These are phyloP conservation scores for Caenorhabditis tropicalis DNA, from an alignment of 1,140 invertebrate genomes.

Conservation along the genomic window DNA sequence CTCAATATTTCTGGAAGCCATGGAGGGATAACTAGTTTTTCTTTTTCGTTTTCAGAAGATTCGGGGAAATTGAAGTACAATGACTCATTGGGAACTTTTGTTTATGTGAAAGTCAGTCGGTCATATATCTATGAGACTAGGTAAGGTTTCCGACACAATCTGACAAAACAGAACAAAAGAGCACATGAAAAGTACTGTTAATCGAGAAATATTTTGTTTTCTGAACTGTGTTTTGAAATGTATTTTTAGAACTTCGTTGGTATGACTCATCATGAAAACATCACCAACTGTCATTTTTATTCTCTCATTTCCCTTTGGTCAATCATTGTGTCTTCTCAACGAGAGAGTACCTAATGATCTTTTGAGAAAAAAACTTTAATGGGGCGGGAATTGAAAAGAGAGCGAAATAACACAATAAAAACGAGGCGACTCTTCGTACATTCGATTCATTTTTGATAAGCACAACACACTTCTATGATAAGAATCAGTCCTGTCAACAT, in stretches of 20 bases:
- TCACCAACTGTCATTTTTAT: neutral
- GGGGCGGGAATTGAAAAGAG: neutral
- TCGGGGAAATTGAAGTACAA: no score
- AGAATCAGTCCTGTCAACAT: neutral
- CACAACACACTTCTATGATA: neutral
- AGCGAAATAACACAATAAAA: neutral
- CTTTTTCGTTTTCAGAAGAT: no score
- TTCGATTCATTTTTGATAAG: slow-evolving; percentile 8
- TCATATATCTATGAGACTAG: no score
- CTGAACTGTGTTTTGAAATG: neutral
- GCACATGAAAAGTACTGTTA: no score
- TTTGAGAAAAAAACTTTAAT: slow-evolving; percentile 16
- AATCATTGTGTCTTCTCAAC: neutral
- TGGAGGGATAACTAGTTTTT: no score
- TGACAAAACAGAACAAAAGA: no score
- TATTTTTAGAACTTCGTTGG: neutral
- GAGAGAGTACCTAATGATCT: slow-evolving; percentile 3
- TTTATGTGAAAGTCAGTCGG: no score
- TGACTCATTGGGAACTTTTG: no score
- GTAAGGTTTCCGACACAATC: no score
- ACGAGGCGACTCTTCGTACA: neutral
- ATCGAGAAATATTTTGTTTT: neutral
- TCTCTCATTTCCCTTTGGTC: neutral
- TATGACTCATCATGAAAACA: neutral
- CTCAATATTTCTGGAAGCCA: no score